phyloP scores from a whole-genome alignment of 2,797 vertebrate species.

The Pteronotus mesoamericanus region DNA sequence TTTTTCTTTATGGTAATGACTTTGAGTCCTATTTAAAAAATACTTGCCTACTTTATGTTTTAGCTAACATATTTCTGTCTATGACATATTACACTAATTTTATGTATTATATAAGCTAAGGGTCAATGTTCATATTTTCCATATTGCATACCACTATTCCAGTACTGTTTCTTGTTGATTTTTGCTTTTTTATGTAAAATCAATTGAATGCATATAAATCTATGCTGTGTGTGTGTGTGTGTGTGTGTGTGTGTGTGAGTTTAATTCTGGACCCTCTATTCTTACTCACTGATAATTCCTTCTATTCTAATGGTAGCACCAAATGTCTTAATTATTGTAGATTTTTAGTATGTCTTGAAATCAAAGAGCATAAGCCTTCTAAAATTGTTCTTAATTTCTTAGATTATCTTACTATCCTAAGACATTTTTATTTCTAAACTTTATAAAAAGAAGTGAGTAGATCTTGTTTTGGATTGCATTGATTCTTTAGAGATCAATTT shows the following conservation, averaged over 20 bases:
- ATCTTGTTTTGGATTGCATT: not conserved
- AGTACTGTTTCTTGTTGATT: not conserved
- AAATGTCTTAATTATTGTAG: not conserved
- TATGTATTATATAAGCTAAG: not conserved
- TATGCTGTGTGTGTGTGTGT: not conserved
- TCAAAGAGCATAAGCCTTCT: not conserved
- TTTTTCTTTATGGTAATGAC: not conserved
- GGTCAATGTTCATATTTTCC: not conserved
- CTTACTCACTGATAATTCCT: not conserved
- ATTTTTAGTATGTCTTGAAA: not conserved
- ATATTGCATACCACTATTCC: not conserved
- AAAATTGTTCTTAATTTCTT: not conserved
- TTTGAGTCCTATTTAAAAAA: not conserved
- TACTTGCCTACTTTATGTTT: not conserved
- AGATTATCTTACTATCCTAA: not conserved
- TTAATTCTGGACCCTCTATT: not conserved
- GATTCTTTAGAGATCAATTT: not conserved
- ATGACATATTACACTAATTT: not conserved
- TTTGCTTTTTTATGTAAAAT: not conserved
- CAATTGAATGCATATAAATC: not conserved
- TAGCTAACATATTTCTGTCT: not conserved
- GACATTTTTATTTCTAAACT: not conserved
- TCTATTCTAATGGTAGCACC: not conserved
- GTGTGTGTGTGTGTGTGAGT: not conserved
- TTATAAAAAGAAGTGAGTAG: not conserved